Percentiles rank a stretch among this genome's conserved stretches.
phyloP scores from a whole-genome alignment of 2,797 vertebrate species.

The Phaenicophaeus curvirostris region DNA sequence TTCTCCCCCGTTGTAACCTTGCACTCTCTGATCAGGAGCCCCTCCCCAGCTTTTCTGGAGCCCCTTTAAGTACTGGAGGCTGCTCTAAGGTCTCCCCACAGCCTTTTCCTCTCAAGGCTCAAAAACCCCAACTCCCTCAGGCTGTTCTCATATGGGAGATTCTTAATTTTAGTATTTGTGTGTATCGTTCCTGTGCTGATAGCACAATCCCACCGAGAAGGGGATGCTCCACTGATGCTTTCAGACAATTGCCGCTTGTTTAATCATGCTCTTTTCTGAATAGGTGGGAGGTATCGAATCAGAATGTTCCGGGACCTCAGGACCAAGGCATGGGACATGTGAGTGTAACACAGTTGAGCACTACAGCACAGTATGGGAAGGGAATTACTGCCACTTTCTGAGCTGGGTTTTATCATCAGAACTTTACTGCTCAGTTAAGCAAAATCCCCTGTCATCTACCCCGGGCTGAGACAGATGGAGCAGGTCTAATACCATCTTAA shows the following conservation, averaged over 20 bases:
- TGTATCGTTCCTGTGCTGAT: neutral
- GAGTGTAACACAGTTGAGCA: neutral
- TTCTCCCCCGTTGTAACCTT: too few species aligned
- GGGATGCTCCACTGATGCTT: neutral
- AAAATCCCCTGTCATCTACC: neutral
- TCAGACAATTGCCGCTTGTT: neutral
- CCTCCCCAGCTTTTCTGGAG: too few species aligned
- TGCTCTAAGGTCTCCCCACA: too few species aligned
- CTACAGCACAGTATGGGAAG: accelerated
- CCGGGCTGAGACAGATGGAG: neutral
- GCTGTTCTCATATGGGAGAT: too few species aligned
- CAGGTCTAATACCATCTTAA: neutral
- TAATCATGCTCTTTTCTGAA: neutral
- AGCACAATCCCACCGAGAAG: neutral
- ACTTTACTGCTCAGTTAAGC: neutral
- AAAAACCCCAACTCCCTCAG: too few species aligned
- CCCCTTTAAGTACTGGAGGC: too few species aligned
- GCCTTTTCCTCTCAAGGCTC: too few species aligned
- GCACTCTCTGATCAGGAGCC: too few species aligned
- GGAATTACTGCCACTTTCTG: neutral
- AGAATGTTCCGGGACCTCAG: neutral
- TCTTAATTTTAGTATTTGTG: too few species aligned
- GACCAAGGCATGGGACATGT: accelerated
- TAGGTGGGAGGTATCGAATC: neutral
- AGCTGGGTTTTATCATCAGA: neutral